Percentiles rank a stretch among this genome's conserved stretches.
Conservation (phyloP, 37 sponge, comb jelly and placozoan species). For the Dysidea cf. avara region DNA sequence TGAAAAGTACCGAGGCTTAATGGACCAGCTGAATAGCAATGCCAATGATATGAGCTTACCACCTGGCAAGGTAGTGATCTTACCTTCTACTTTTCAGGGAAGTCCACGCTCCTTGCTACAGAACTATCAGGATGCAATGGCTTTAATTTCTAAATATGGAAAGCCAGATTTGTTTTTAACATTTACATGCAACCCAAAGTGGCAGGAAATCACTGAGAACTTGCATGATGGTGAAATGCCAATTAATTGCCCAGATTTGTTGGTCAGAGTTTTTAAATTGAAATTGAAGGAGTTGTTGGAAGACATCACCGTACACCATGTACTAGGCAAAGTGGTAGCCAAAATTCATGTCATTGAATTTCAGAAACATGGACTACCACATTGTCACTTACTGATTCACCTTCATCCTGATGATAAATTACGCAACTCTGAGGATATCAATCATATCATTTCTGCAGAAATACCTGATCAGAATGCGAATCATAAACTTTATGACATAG, state of each 20-base stretch:
- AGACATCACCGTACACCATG: not conserved
- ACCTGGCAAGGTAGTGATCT: too few relatives aligned
- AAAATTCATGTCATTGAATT: conserved; percentile 2
- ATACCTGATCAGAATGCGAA: too few relatives aligned
- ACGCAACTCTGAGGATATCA: not conserved
- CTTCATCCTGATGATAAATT: not conserved
- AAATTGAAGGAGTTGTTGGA: conserved; percentile 10
- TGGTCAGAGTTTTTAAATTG: conserved; percentile 2
- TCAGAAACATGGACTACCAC: conserved; percentile 49
- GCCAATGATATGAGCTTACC: too few relatives aligned
- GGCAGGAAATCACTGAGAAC: not conserved
- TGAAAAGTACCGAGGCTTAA: too few relatives aligned
- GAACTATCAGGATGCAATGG: too few relatives aligned
- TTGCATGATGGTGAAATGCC: not conserved
- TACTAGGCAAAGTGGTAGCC: not conserved
- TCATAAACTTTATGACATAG: too few relatives aligned
- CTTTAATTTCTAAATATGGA: too few relatives aligned
- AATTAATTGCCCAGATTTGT: conserved; percentile 15
- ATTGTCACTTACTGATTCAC: conserved; percentile 12
- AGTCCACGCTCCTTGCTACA: too few relatives aligned
- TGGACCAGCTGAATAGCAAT: too few relatives aligned
- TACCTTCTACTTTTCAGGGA: too few relatives aligned
- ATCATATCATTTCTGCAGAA: not conserved
- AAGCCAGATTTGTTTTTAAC: too few relatives aligned
- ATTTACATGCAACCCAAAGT: conserved; percentile 30